Conservation (phyloP, 2,797 vertebrate species). For the Crenuchus spilurus region DNA sequence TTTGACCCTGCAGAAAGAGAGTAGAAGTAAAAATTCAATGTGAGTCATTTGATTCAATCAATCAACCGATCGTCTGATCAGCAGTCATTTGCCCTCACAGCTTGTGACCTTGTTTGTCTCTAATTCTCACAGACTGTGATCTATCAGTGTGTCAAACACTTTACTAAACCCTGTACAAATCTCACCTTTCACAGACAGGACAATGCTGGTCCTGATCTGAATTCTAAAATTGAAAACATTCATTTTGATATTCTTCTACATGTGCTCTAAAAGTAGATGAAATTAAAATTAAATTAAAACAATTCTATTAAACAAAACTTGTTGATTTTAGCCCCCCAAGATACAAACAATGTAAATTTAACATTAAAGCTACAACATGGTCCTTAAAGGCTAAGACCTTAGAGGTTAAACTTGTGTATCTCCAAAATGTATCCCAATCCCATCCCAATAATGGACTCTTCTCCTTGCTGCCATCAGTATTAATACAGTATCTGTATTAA, state of each 20-base stretch:
- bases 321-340: no score
- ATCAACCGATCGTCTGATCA: constrained; percentile 5
- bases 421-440: no score
- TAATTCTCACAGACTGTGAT: constrained; percentile 13
- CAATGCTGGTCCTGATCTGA: background rate
- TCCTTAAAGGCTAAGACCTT: no score
- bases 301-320: no score
- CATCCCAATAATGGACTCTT: no score
- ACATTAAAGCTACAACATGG: no score
- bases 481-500: no score
- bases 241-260: background rate
- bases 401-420: no score
- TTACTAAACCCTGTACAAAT: constrained; percentile 8
- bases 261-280: background rate
- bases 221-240: background rate
- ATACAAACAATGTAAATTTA: no score
- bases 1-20: constrained; percentile 46
- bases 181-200: background rate
- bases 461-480: no score
- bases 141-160: constrained; percentile 8
- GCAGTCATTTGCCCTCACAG: background rate
- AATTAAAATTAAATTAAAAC: no score
- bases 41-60: constrained; percentile 30
- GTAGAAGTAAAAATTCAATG: constrained; percentile 27
- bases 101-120: constrained; percentile 9